phyloP scores from a whole-genome alignment of 2,113 vertebrate species.

The Vimba vimba region DNA sequence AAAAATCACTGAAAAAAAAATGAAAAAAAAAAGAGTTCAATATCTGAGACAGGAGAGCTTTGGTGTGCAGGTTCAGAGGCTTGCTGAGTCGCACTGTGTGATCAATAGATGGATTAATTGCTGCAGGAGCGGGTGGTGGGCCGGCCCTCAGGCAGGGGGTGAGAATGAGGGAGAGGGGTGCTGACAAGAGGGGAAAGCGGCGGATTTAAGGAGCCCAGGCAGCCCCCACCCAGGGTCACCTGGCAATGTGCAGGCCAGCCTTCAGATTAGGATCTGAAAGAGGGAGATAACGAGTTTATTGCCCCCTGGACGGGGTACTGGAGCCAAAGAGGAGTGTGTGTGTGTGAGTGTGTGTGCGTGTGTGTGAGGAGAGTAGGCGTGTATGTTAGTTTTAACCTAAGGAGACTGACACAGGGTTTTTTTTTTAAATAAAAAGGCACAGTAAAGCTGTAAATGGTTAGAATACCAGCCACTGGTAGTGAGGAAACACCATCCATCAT shows the following conservation, averaged over 20 bases:
- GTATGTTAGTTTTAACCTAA: constrained; percentile 81
- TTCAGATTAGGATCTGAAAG: constrained; percentile 86
- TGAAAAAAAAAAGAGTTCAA: constrained; percentile 14
- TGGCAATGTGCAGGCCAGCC: constrained; percentile 77
- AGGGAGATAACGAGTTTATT: constrained; percentile 84
- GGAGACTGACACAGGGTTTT: constrained; percentile 72
- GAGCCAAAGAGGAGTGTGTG: constrained; percentile 75
- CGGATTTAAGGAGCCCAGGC: constrained; percentile 76
- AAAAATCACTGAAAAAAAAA: constrained; percentile 13
- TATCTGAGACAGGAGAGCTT: constrained; percentile 27
- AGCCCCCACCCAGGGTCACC: constrained; percentile 77
- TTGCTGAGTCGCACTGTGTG: constrained; percentile 69
- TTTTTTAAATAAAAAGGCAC: constrained; percentile 47
- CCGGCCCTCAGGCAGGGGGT: constrained; percentile 71
- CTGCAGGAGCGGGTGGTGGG: constrained; percentile 65
- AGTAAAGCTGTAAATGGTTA: constrained; percentile 75
- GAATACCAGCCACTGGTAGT: constrained; percentile 70
- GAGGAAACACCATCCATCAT: constrained; percentile 67
- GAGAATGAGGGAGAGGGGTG: constrained; percentile 69
- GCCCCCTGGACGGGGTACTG: constrained; percentile 78
- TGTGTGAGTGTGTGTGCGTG: constrained; percentile 68
- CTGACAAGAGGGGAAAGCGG: constrained; percentile 76
- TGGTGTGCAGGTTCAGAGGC: constrained; percentile 59
- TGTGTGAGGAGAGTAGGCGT: constrained; percentile 48
- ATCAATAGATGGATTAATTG: constrained; percentile 83